Base-by-base conservation (phyloP, 2,797 vertebrate genomes). In the Borostomias antarcticus region DNA sequence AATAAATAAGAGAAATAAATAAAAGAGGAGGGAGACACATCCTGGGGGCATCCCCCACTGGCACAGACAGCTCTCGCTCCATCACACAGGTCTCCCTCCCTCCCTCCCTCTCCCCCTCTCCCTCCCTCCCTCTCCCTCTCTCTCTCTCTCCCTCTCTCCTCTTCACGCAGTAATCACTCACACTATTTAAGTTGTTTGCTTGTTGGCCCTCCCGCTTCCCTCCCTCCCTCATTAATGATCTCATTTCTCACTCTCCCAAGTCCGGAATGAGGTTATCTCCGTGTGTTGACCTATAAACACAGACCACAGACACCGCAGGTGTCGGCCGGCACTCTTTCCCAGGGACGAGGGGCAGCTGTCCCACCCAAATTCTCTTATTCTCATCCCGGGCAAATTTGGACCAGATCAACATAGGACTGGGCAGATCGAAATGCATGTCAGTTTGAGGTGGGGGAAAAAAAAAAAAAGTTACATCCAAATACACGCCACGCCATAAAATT, bases 1-100 rank as follows among this genome's bases (percentile, higher is more conserved):
- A 89, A 89, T 82, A 88, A 86, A 89, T 77, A 82, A 86, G 78
- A 86, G 75, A 86, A 83, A 88, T 86, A 88, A 89, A 88, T 84
- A 87, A 89, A 89, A 85, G 75, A 85, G 76, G 66, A 86, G 85
- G 85, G 83, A 85, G 88, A 84, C 83, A 83, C 86, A 84, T 89
- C 88, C 87, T 85, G 79, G 86, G 87, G 88, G 89, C 83, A 88
- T 88, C 83, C 84, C 86, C 83, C 82, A 74, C 84, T 84, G 83
- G 79, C 81, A 68, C 64, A 77, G 77, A 85, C 77, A 70, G 62
- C 43, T 10, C 75, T 69, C 66, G 40, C 40, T 45, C 40, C 40
- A 45, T 45, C 40, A 45, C 40, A 17, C 5, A n/a, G n/a, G n/a
- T 69, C 65, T 61, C 84, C 76, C 48, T 19, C 45, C 7, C 33